These are phyloP conservation scores for Scyliorhinus canicula DNA, from an alignment of 2,797 vertebrate genomes.

Conservation along the genomic window DNA sequence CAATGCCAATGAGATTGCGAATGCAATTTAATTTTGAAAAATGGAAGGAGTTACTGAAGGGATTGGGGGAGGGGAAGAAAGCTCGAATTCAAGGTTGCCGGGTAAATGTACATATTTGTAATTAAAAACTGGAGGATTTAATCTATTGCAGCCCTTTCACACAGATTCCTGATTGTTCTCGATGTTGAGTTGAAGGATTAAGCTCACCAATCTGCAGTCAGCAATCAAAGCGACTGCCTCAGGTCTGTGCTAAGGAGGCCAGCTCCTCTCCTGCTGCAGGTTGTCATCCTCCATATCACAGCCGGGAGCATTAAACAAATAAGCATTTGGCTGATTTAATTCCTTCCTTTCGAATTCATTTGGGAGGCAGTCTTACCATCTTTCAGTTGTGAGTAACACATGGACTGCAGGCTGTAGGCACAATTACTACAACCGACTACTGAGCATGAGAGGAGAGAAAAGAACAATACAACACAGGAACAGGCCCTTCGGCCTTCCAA, in stretches of 20 bases:
- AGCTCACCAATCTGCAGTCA: background rate
- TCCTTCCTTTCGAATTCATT: background rate
- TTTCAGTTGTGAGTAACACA: background rate
- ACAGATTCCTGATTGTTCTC: constrained; percentile 10
- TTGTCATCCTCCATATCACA: background rate
- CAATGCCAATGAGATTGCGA: constrained; percentile 5
- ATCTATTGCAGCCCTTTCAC: background rate
- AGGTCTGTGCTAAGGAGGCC: background rate
- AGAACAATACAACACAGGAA: no score
- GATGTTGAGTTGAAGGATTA: constrained; percentile 12
- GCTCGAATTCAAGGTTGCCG: background rate
- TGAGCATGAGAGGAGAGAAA: background rate
- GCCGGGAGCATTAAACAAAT: background rate
- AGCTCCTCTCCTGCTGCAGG: background rate
- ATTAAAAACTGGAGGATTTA: constrained; percentile 1
- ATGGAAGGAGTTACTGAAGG: background rate
- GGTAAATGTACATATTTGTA: background rate
- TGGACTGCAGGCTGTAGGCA: no score
- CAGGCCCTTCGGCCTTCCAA: no score
- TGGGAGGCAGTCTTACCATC: background rate
- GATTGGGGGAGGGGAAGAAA: background rate
- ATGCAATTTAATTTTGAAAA: background rate
- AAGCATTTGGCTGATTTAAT: background rate
- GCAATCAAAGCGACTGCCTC: background rate
- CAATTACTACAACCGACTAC: background rate